Conservation (phyloP, 1,140 invertebrate species). For the Maconellicoccus hirsutus region DNA sequence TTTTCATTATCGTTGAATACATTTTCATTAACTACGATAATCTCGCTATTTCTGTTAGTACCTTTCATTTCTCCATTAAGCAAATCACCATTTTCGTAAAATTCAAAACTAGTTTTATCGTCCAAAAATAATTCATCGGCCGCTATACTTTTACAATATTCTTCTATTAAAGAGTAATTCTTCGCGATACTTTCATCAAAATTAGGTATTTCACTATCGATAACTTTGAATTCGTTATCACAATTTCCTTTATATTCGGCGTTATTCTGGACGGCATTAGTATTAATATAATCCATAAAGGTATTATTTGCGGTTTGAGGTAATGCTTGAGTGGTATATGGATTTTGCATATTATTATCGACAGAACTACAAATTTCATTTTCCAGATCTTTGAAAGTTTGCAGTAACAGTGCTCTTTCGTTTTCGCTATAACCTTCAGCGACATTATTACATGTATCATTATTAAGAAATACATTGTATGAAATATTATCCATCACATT, state of each 20-base stretch:
- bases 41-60: neutral
- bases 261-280: neutral
- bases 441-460: neutral
- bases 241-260: neutral
- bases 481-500: neutral
- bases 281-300: neutral
- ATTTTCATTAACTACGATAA: neutral
- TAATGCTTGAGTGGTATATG: neutral
- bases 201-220: neutral
- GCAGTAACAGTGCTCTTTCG: neutral
- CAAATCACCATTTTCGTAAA: constrained; percentile 8
- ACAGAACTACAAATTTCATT: neutral
- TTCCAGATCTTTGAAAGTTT: constrained; percentile 15
- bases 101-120: constrained; percentile 3
- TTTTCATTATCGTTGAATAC: neutral
- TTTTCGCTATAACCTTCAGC: neutral
- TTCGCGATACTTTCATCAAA: neutral
- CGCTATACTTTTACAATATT: constrained; percentile 5
- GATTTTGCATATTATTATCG: neutral
- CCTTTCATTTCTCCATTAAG: neutral
- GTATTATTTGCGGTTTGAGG: neutral
- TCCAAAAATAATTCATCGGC: constrained; percentile 13
- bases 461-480: neutral
- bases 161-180: constrained; percentile 10
- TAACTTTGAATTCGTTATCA: neutral